Conservation (phyloP, 2,113 vertebrate genomes). For the Saccopteryx bilineata region DNA sequence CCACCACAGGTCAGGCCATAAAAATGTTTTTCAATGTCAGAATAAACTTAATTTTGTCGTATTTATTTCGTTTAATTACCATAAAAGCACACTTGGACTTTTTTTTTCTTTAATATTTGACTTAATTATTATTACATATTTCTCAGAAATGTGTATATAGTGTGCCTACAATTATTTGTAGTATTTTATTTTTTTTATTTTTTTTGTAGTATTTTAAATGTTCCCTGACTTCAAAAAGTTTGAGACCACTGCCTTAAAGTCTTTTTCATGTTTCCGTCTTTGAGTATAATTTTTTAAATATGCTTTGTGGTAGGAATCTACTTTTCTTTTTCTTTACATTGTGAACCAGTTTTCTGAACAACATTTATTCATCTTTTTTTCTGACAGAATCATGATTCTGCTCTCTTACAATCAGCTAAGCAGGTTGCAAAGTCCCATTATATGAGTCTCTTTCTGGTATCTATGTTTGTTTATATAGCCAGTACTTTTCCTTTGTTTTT, state of each 20-base stretch:
- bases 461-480: background rate
- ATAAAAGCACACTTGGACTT: too few species aligned
- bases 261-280: constrained; percentile 1
- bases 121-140: too few species aligned
- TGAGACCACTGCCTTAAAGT: background rate
- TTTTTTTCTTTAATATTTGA: too few species aligned
- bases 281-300: constrained; percentile 43
- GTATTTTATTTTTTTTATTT: too few species aligned
- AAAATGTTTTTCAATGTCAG: too few species aligned
- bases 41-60: too few species aligned
- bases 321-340: background rate
- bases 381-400: background rate
- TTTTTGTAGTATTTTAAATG: too few species aligned
- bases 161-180: too few species aligned
- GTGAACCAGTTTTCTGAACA: constrained; percentile 18
- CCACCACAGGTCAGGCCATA: too few species aligned
- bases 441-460: background rate
- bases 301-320: background rate
- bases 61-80: too few species aligned
- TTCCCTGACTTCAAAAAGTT: too few species aligned
- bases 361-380: constrained; percentile 16
- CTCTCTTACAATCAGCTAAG: background rate
- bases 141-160: too few species aligned
- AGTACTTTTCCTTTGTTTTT: background rate
- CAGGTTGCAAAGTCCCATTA: background rate